phyloP scores from a whole-genome alignment of 2,888 invertebrate genomes.

The Aporophyla nigra region DNA sequence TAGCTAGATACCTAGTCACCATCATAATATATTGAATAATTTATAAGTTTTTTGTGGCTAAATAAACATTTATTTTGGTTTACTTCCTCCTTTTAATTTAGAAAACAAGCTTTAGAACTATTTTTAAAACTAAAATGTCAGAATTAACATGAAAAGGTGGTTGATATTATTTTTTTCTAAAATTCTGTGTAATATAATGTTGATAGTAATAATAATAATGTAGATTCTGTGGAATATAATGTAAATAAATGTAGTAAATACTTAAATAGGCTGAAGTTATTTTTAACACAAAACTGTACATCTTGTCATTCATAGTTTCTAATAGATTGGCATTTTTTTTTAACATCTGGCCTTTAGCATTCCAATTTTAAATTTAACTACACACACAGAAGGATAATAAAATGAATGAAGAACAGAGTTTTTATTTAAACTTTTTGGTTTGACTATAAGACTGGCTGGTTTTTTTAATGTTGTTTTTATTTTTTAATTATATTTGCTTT shows the following conservation, averaged over 20 bases:
- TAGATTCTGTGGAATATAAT: too few species aligned
- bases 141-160: slow-evolving; percentile 1
- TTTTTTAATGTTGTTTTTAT: slow-evolving; percentile 19
- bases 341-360: slow-evolving; percentile 23
- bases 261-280: not conserved
- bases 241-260: too few species aligned
- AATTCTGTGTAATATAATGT: not conserved
- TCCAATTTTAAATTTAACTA: slow-evolving; percentile 23
- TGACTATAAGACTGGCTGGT: slow-evolving; percentile 2
- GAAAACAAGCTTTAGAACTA: not conserved
- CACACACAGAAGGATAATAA: not conserved
- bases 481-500: slow-evolving; percentile 18
- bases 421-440: not conserved
- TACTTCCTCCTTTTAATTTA: not conserved
- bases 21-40: too few species aligned
- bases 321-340: slow-evolving; percentile 25
- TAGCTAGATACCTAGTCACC: not conserved
- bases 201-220: too few species aligned
- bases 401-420: not conserved
- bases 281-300: slow-evolving; percentile 21
- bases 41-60: not conserved
- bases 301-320: slow-evolving; percentile 25
- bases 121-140: slow-evolving; percentile 10
- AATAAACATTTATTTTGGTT: not conserved
- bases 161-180: not conserved